A percentile compares a stretch with the other conserved stretches of the same genome.
phyloP scores from a whole-genome alignment of 53 echinoderm and acorn worm species.

The Astropecten irregularis region DNA sequence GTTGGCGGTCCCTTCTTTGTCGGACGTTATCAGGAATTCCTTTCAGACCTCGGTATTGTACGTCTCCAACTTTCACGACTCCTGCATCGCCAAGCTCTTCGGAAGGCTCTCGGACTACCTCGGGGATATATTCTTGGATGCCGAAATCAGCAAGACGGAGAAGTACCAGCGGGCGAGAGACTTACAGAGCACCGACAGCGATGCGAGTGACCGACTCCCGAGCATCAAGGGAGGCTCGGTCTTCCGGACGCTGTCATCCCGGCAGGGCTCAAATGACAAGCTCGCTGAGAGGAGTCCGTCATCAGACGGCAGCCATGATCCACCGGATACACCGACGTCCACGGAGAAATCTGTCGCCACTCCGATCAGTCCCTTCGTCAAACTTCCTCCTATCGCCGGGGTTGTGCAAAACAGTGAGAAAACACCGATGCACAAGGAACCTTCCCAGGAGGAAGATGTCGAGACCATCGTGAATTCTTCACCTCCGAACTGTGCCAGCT shows the following conservation, averaged over 20 bases:
- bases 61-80: conserved; percentile 82
- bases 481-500: neutral
- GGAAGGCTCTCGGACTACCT: conserved; percentile 82
- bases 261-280: neutral
- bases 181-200: conserved; percentile 35
- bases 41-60: conserved; percentile 67
- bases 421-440: no score
- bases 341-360: conserved; percentile 41
- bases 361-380: conserved; percentile 40
- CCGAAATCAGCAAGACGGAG: conserved; percentile 61
- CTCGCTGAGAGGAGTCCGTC: conserved; percentile 10
- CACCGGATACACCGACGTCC: conserved; percentile 63
- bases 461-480: neutral
- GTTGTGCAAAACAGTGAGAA: neutral
- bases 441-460: neutral
- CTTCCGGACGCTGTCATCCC: conserved; percentile 35
- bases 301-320: conserved; percentile 40
- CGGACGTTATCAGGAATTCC: conserved; percentile 63
- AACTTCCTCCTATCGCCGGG: conserved; percentile 55
- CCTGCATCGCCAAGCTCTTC: conserved; percentile 79
- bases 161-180: conserved; percentile 8
- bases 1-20: conserved; percentile 18
- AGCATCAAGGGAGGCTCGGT: conserved; percentile 11
- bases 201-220: conserved; percentile 12
- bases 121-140: conserved; percentile 76